Conservation (phyloP, 2,113 vertebrate genomes). For the Sorex araneus region DNA sequence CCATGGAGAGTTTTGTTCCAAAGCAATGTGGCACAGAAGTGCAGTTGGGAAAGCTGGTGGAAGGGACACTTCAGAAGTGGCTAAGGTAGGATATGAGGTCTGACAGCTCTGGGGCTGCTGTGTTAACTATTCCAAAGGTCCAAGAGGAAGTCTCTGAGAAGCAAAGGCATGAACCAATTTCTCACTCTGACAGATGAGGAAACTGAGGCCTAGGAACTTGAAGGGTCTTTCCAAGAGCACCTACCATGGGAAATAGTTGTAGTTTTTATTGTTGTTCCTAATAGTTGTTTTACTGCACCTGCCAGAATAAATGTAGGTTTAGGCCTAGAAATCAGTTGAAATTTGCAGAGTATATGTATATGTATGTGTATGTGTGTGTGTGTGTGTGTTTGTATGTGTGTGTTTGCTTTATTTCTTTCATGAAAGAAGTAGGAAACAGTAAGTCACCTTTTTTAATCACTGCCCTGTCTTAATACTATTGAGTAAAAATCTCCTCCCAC, state of each 20-base stretch:
- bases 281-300: background rate
- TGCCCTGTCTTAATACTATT: background rate
- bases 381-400: background rate
- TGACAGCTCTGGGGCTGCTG: rapidly evolving
- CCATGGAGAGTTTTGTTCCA: background rate
- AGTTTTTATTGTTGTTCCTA: conserved; percentile 44
- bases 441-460: background rate
- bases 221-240: background rate
- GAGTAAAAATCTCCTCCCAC: background rate
- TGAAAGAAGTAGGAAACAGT: background rate
- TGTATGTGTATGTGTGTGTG: no score
- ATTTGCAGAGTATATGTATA: background rate
- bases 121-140: background rate
- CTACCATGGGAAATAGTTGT: background rate
- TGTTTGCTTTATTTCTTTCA: background rate
- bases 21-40: background rate
- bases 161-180: background rate
- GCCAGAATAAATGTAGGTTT: background rate
- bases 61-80: background rate
- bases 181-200: background rate
- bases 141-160: background rate
- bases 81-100: background rate
- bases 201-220: no score
- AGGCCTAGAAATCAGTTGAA: background rate
- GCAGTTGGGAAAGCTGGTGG: background rate